Percentiles rank a stretch among this genome's conserved stretches.
These are phyloP conservation scores for Sitta europaea DNA, from an alignment of 2,113 vertebrate species.

Conservation along the genomic window DNA sequence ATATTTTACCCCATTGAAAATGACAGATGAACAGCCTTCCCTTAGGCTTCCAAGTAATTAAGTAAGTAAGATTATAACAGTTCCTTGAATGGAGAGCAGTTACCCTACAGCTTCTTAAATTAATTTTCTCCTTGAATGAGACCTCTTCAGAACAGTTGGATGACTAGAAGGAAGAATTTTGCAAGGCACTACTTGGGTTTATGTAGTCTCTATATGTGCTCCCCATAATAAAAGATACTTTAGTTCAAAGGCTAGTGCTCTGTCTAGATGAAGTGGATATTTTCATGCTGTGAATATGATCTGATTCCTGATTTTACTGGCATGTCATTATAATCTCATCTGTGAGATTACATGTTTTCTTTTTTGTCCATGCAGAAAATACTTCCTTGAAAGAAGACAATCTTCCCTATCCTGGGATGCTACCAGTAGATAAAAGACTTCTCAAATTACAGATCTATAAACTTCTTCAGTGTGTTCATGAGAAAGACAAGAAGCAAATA, in stretches of 20 bases:
- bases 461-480: slow-evolving; percentile 82
- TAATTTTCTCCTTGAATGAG: background rate
- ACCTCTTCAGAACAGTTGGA: background rate
- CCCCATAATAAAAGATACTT: background rate
- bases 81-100: background rate
- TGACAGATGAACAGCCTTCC: background rate
- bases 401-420: slow-evolving; percentile 43
- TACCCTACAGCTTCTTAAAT: background rate
- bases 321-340: background rate
- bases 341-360: background rate
- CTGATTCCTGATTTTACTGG: background rate
- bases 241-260: background rate
- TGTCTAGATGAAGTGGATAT: background rate
- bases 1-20: background rate
- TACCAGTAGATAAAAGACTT: slow-evolving; percentile 74
- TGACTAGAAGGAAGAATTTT: background rate
- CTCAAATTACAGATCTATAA: slow-evolving; percentile 86
- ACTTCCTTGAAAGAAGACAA: background rate
- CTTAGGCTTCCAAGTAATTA: background rate
- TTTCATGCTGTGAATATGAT: background rate
- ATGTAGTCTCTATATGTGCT: background rate
- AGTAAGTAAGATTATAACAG: background rate
- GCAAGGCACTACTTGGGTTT: background rate
- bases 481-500: slow-evolving; percentile 78
- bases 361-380: background rate